Percentiles rank a stretch among this genome's conserved stretches.
These are phyloP conservation scores for Sympetrum striolatum DNA, from an alignment of 2,888 invertebrate genomes.

Conservation along the genomic window DNA sequence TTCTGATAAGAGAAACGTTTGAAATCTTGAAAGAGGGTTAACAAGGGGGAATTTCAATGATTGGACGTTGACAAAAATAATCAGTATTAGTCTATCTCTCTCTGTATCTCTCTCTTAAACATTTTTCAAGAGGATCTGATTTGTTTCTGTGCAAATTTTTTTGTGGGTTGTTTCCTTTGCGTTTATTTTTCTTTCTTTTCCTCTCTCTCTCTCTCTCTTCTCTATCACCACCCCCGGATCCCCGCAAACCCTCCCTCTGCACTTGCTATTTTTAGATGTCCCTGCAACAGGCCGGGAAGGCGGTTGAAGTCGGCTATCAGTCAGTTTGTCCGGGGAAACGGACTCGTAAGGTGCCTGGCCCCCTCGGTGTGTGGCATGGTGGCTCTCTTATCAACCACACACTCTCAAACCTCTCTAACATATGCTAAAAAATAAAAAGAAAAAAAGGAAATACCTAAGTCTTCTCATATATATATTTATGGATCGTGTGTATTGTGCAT, in stretches of 20 bases:
- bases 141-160: slow-evolving; percentile 44
- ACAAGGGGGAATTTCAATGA: too few relatives aligned
- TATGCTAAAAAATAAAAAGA: background rate
- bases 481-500: slow-evolving; percentile 38
- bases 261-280: slow-evolving; percentile 37
- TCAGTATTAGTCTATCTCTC: background rate
- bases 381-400: slow-evolving; percentile 2
- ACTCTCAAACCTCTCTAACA: slow-evolving; percentile 12
- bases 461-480: slow-evolving; percentile 25
- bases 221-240: slow-evolving; percentile 51
- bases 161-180: slow-evolving; percentile 39
- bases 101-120: background rate
- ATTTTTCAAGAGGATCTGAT: background rate
- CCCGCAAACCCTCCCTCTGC: background rate
- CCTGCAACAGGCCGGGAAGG: slow-evolving; percentile 39
- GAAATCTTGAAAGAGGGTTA: background rate
- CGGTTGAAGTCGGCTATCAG: slow-evolving; percentile 37
- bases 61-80: background rate
- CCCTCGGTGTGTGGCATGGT: slow-evolving; percentile 36
- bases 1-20: background rate
- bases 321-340: slow-evolving; percentile 37
- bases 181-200: slow-evolving; percentile 45
- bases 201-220: slow-evolving; percentile 52
- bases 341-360: slow-evolving; percentile 35
- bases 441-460: slow-evolving; percentile 4